Evolutionary conservation across 2,113 vertebrate genomes (phyloP), one percentile per base, ranked within the genome.

Genomic region (Actenoides lindsayi): DNA sequence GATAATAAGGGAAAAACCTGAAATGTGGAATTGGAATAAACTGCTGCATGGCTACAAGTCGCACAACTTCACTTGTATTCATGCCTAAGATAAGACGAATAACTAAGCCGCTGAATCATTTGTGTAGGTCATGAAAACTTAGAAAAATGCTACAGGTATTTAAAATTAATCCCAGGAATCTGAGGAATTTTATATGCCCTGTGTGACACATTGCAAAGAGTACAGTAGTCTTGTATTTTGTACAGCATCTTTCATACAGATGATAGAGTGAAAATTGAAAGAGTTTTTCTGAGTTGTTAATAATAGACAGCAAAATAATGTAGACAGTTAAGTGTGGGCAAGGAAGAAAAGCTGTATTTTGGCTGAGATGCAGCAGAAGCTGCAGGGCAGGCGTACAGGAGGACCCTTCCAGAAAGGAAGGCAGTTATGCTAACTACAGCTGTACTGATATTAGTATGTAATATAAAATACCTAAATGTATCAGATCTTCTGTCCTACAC

Each of bases 11-110:
- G 64, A 51, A 59, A 96, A 96, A 87, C 53, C 77, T 69, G 62
- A 93, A 87, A 90, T 77, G 77, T 95, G 76, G 91, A 96, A 90
- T 88, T 91, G 89, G 90, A 96, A 82, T 88, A 68, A 75, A 75
- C 65, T 59, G 74, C 96, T 92, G 35, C 67, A 62, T 84, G 89
- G 59, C 50, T 88, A 3, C 93, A 94, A 94, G 90, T 97, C 70
- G 79, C 69, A 95, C 28, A 85, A 69, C 60, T 81, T 94, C 86
- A 42, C 81, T 48, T 84, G 68, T 89, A 82, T 82, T 95, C 90
- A 73, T 25, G 57, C 91, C 73, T 94, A 80, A 88, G 94, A 86
- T 82, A 90, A 89, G 83, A 87, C 57, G 41, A 93, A 87, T 91
- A 96, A 82, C 77, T 76, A 82, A 94, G 77, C 33, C 82, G 54